Base-by-base conservation (phyloP, 2,797 vertebrate species). In the Hoplostethus mediterraneus region DNA sequence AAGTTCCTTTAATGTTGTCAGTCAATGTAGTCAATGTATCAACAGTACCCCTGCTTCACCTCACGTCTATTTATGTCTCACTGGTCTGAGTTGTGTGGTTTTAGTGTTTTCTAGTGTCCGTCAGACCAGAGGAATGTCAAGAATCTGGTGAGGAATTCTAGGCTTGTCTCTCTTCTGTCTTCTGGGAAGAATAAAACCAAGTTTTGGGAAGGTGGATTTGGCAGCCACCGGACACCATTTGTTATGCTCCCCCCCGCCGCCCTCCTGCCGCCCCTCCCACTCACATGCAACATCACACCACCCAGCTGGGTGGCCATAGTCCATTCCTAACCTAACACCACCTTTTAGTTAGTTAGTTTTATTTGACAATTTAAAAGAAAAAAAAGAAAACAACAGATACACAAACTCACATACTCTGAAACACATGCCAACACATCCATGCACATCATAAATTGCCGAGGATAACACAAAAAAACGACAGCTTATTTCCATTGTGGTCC, bases 141-240 rank as follows among this genome's bases (percentile, higher is more conserved):
- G 83, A 88, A 90, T 93, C 77, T 85, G 51, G 58, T 68, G 36
- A 79, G 80, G 83, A 72, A 65, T 80, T 89, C 67, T 61, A 75
- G 58, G 74, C 73, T 81, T 58, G 77, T 76, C 73, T 81, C 62
- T 38, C 63, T 67, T 57, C 40, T 48, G 49, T 56, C 62, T 66
- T 63, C 64, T 74, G 77, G 64, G 67, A 73, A 0, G 59, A 84
- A 63, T 81, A 54, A 81, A 81, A 62, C 56, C 36, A 49, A 42
- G 69, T 25, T 70, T 73, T 40, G 62, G 67, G 65, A 68, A 9
- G 52, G 61, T 76, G 63, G 68, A 69, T 48, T 70, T 79, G 78
- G 70, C 65, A 58, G 14, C 8, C n/a, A 3, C 33, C 55, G 48
- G 67, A 40, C 51, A 11, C 44, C 33, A 6, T 33, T 33, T 40